phyloP scores from a whole-genome alignment of 1,140 invertebrate genomes.

The Luehdorfia chinensis region DNA sequence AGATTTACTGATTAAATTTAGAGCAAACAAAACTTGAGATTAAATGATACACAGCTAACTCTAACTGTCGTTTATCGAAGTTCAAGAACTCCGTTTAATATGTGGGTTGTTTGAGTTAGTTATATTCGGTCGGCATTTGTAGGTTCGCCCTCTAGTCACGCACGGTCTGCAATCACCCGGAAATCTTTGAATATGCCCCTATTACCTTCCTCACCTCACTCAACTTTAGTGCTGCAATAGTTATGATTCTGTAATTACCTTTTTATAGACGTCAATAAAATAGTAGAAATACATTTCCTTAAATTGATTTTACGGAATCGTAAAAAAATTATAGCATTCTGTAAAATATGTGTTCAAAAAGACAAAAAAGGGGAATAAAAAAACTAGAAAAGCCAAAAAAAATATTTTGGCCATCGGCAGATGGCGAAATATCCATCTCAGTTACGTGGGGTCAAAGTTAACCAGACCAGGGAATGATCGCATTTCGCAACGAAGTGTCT shows the following conservation, averaged over 20 bases:
- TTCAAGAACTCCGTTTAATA: slow-evolving; percentile 16
- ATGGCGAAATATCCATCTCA: too few species aligned
- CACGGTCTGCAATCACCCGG: slow-evolving; percentile 28
- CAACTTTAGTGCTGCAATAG: slow-evolving; percentile 15
- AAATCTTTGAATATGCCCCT: slow-evolving; percentile 37
- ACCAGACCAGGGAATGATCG: too few species aligned
- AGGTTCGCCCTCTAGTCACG: slow-evolving; percentile 23
- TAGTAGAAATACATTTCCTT: neutral
- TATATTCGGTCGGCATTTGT: neutral
- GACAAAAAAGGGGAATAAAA: too few species aligned
- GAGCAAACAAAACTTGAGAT: too few species aligned
- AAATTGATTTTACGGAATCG: neutral
- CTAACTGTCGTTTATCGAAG: slow-evolving; percentile 18
- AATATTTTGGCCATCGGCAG: too few species aligned
- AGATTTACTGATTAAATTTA: too few species aligned
- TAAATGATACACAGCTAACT: too few species aligned
- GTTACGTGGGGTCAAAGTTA: too few species aligned
- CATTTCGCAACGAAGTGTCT: too few species aligned
- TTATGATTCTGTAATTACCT: slow-evolving; percentile 11
- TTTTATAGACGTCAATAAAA: slow-evolving; percentile 22
- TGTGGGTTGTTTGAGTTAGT: slow-evolving; percentile 10
- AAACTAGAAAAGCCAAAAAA: too few species aligned
- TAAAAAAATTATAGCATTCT: too few species aligned
- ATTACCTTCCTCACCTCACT: slow-evolving; percentile 23
- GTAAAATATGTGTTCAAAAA: too few species aligned